Evolutionary conservation across 2,797 vertebrate species (phyloP).

Genomic region (Lycodopsis pacificus): DNA sequence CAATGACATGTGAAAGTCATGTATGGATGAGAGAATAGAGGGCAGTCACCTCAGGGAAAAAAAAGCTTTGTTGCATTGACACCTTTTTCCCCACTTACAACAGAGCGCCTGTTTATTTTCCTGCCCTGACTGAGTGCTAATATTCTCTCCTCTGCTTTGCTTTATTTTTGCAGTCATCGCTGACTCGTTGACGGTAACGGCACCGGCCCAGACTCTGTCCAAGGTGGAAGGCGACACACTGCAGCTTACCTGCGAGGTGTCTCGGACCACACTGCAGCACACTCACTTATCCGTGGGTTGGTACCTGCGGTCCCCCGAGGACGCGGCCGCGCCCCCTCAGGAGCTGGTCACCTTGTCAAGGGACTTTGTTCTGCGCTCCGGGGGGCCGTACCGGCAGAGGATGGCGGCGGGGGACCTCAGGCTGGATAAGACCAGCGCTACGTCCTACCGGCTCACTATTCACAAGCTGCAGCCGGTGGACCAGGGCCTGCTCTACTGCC

Average conservation of each 20-base stretch:
- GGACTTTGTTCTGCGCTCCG: slow-evolving; percentile 91
- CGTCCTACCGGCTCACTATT: slow-evolving; percentile 91
- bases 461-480: slow-evolving; percentile 94
- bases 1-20: slow-evolving; percentile 59
- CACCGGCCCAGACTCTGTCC: slow-evolving; percentile 89
- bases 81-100: slow-evolving; percentile 19
- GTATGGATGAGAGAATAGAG: slow-evolving; percentile 55
- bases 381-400: slow-evolving; percentile 89
- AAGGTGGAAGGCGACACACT: slow-evolving; percentile 94
- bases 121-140: slow-evolving; percentile 4
- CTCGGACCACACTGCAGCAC: slow-evolving; percentile 90
- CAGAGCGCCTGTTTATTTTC: too few species aligned
- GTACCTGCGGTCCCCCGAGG: slow-evolving; percentile 89
- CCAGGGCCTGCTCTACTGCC: slow-evolving; percentile 95
- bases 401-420: slow-evolving; percentile 92
- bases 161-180: slow-evolving; percentile 89
- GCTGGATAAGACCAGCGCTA: slow-evolving; percentile 92
- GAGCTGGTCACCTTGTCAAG: slow-evolving; percentile 93
- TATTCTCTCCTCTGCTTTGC: slow-evolving; percentile 11
- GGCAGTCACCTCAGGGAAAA: slow-evolving; percentile 44
- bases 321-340: slow-evolving; percentile 73
- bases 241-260: slow-evolving; percentile 93
- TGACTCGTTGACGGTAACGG: slow-evolving; percentile 88
- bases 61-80: slow-evolving; percentile 45
- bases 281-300: slow-evolving; percentile 94